Evolutionary conservation across 2,888 invertebrate genomes (phyloP), one percentile per base, ranked within the genome.

Genomic region (Hypercompe scribonia): DNA sequence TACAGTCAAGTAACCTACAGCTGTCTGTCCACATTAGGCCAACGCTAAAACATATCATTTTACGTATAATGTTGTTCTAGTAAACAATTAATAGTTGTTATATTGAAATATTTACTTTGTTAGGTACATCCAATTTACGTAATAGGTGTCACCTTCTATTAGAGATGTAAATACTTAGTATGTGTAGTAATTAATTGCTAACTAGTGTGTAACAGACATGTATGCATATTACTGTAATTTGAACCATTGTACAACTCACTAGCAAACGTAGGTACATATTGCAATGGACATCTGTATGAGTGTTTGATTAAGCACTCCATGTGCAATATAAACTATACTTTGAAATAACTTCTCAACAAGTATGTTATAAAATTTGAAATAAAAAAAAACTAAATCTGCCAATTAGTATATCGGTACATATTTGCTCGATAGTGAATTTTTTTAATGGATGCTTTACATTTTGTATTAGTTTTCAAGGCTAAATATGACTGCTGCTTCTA

Each of bases 111-210:
- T 67, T 21, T 68, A 65, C 39, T 28, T 66, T 39, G 31, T 68
- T 74, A 78, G 69, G 72, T 75, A 61, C 69, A 42, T n/a, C 28
- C 67, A 77, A 66, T 76, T 71, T 77, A 77, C 73, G 76, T 81
- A 75, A 75, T 68, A 72, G 42, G 24, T 74, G 69, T 78, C 74
- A 78, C 73, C 80, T 78, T 73, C 72, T 61, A 31, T 24, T 63
- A 65, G 61, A 65, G 70, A 72, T 65, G 31, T 71, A 28, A 34
- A n/a, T 36, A 36, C 24, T 31, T 50, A 39, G 21, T 50, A 66
- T 33, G 42, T 71, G 65, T 70, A 74, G 66, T 77, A 66, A 82
- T 77, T 80, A 82, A 82, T 82, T 78, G 76, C 74, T 33, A 54
- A 13, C n/a, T 67, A 64, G 65, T 69, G 69, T 75, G 70, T 77